Conservation (phyloP, 2,797 vertebrate genomes). For the Bryconaethiops microstoma region DNA sequence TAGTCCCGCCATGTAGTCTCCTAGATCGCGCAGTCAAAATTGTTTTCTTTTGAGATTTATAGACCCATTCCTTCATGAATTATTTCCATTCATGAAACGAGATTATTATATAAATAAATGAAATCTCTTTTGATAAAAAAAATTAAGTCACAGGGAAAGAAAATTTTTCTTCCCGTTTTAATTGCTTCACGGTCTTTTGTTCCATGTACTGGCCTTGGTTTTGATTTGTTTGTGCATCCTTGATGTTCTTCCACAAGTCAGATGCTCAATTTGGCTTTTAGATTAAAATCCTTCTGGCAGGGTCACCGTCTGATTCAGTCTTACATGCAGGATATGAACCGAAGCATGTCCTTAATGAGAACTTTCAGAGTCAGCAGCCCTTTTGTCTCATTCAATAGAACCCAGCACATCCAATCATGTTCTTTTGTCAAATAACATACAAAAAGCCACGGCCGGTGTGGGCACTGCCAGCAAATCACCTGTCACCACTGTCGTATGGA, state of each 20-base stretch:
- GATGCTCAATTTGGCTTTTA: conserved; percentile 41
- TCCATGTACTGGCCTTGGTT: conserved; percentile 9
- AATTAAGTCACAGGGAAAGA: background rate
- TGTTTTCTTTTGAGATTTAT: conserved; percentile 15
- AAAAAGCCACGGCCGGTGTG: conserved; percentile 46
- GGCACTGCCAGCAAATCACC: conserved; percentile 52
- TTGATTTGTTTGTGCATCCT: conserved; percentile 23
- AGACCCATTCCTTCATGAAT: conserved; percentile 20
- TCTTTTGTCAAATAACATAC: conserved; percentile 64
- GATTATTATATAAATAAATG: conserved; percentile 24
- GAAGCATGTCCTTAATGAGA: conserved; percentile 53
- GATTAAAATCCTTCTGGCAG: conserved; percentile 56
- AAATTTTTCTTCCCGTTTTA: background rate
- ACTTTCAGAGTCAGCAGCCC: conserved; percentile 16
- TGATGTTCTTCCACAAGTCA: conserved; percentile 34
- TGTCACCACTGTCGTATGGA: conserved; percentile 30
- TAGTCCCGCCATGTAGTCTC: background rate
- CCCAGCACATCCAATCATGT: conserved; percentile 66
- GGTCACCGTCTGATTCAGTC: conserved; percentile 54
- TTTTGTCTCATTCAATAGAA: conserved; percentile 53
- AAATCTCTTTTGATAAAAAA: background rate
- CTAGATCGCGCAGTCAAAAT: background rate
- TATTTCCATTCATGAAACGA: conserved; percentile 27
- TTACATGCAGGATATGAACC: conserved; percentile 27
- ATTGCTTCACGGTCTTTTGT: background rate